A percentile compares a stretch with the other conserved stretches of the same genome.
Conservation (phyloP, 1,140 invertebrate species). For the Heliconius himera region DNA sequence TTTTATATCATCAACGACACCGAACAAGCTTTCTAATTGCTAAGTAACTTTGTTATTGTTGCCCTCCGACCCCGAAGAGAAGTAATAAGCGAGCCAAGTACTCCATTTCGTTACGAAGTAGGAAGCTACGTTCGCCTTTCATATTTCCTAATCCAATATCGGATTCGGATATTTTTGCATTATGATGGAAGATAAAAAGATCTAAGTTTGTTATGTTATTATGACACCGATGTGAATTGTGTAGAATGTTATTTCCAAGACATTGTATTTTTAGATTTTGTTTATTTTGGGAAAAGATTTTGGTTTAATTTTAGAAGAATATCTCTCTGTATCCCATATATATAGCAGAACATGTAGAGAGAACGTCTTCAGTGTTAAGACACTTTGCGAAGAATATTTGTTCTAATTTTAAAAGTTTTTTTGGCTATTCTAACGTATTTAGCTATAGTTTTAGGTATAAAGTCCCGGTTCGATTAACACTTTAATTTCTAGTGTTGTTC, state of each 20-base stretch:
- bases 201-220: not conserved
- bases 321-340: too few relatives aligned
- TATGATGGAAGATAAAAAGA: not conserved
- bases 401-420: too few relatives aligned
- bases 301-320: not conserved
- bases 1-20: conserved; percentile 40
- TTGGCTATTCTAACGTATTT: too few relatives aligned
- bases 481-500: too few relatives aligned
- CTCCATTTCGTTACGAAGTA: conserved; percentile 44
- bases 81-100: conserved; percentile 32
- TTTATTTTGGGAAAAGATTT: not conserved
- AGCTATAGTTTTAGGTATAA: too few relatives aligned
- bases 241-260: not conserved
- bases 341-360: too few relatives aligned
- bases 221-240: not conserved
- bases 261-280: not conserved
- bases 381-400: too few relatives aligned
- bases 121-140: conserved; percentile 34
- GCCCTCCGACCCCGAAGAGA: conserved; percentile 43
- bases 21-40: conserved; percentile 58
- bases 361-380: too few relatives aligned
- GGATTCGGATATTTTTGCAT: conserved; percentile 30
- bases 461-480: too few relatives aligned
- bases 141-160: conserved; percentile 38
- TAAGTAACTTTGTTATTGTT: conserved; percentile 64